Evolutionary conservation across 1,140 invertebrate species (phyloP).

Genomic region (Chionoecetes opilio): DNA sequence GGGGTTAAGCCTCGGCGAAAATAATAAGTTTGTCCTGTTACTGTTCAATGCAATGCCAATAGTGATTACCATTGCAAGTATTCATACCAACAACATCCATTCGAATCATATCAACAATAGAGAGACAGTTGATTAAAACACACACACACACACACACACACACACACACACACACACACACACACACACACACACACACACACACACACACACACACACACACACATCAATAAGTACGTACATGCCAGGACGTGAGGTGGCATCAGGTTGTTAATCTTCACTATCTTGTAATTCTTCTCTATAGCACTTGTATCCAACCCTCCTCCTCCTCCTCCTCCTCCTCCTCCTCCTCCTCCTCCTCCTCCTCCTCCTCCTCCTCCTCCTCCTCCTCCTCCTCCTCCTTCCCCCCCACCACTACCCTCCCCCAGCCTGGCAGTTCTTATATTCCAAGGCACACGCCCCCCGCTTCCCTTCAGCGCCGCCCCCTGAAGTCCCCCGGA

Average conservation of each 20-base stretch:
- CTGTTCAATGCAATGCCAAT: too few relatives aligned
- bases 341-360: background rate
- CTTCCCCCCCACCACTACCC: background rate
- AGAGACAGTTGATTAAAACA: too few relatives aligned
- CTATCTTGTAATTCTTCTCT: background rate
- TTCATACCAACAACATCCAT: too few relatives aligned
- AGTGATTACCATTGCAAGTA: too few relatives aligned
- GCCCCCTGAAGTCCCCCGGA: background rate
- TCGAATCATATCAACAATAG: too few relatives aligned
- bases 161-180: conserved; percentile 3
- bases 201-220: background rate
- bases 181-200: background rate
- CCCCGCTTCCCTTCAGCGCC: background rate
- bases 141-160: conserved; percentile 45
- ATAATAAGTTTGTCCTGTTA: too few relatives aligned
- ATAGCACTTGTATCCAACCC: background rate
- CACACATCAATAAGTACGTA: background rate
- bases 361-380: background rate
- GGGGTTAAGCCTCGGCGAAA: too few relatives aligned
- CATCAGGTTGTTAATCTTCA: background rate
- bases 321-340: background rate
- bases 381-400: background rate
- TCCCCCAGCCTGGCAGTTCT: background rate
- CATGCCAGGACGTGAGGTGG: background rate
- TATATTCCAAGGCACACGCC: background rate